Base-by-base conservation (phyloP, 2,888 invertebrate genomes). In the Herminia tarsipennalis region DNA sequence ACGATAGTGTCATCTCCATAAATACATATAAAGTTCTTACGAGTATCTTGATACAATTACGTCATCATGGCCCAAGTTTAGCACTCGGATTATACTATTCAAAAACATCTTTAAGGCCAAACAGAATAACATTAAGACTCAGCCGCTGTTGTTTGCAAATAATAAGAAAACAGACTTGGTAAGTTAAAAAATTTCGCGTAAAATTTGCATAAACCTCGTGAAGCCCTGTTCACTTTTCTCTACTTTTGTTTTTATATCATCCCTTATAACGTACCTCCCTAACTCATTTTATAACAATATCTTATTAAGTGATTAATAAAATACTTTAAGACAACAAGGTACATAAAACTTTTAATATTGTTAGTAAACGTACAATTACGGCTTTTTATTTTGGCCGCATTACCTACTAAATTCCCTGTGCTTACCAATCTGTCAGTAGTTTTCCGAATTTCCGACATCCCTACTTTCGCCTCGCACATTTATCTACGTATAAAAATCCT, bases 151-250 rank as follows among this genome's bases (percentile, higher is more conserved):
- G 84, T 86, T 87, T 74, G 74, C 77, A 85, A 86, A 86, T 83
- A 86, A 87, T 83, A 87, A 85, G 83, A 83, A 81, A 70, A 81
- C 81, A 81, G 78, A 79, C 75, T 82, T 76, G 76, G 78, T 61
- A 84, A 88, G 82, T 86, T 83, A 76, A 85, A 87, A 86, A 86
- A 81, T 57, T 77, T 79, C 76, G 73, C 82, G 81, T 81, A 73
- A 83, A 86, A 89, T 90, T 89, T 84, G 75, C 89, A 88, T 90
- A 89, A 88, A 85, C 84, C 86, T 83, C 73, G 76, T 73, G 71
- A 62, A 73, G 76, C 74, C 73, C 70, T 71, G 76, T 80, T 76
- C 78, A 79, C 74, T 84, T 82, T 80, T 76, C 71, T 71, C 73
- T 70, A 71, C 82, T 83, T 81, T 77, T 70, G 67, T 76, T 80